phyloP scores from a whole-genome alignment of 35 echinoderm and acorn worm genomes.

The Holothuria glaberrima region DNA sequence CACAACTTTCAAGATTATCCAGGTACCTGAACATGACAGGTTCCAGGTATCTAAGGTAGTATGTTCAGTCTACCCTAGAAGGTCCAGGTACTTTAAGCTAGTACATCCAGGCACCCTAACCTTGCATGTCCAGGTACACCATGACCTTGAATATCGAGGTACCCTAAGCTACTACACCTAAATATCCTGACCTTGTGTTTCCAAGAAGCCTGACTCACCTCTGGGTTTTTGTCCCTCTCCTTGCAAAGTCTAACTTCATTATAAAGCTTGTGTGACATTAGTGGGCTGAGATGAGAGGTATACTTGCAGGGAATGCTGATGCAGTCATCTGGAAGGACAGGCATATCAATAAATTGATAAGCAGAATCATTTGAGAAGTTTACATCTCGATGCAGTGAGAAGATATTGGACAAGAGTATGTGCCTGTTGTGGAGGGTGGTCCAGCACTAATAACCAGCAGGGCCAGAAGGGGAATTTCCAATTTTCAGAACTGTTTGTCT shows the following conservation, averaged over 20 bases:
- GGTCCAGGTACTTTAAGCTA: not conserved
- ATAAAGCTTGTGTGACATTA: conserved; percentile 98
- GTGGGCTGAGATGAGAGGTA: conserved; percentile 95
- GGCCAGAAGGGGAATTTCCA: too few relatives aligned
- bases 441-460: too few relatives aligned
- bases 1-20: too few relatives aligned
- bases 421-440: too few relatives aligned
- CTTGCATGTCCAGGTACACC: too few relatives aligned
- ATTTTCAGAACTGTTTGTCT: too few relatives aligned
- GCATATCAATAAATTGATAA: not conserved
- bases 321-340: conserved; percentile 78
- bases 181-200: too few relatives aligned
- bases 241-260: conserved; percentile 99
- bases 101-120: not conserved
- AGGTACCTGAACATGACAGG: too few relatives aligned
- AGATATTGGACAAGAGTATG: not conserved
- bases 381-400: not conserved
- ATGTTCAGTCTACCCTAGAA: not conserved
- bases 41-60: too few relatives aligned
- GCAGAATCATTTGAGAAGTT: not conserved
- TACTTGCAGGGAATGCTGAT: conserved; percentile 95
- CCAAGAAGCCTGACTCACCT: conserved; percentile 65
- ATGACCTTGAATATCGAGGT: too few relatives aligned
- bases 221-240: conserved; percentile 95
- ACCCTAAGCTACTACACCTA: too few relatives aligned